Percentiles rank a stretch among this genome's conserved stretches.
Evolutionary conservation across 2,797 vertebrate species (phyloP).

Genomic region (Hydrocynus forskahlii): DNA sequence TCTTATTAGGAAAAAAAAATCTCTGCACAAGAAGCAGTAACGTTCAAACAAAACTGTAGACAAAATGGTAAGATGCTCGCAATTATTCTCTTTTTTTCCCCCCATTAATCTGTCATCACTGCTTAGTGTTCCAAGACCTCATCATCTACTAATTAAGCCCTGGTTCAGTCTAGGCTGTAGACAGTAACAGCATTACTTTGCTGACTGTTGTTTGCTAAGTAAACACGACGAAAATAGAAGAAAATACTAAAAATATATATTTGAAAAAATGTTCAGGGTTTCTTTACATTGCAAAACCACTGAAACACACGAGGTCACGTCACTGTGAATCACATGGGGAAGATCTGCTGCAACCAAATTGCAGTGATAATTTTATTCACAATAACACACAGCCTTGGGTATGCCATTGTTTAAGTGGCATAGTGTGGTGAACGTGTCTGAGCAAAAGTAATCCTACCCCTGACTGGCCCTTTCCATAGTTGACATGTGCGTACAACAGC

Average conservation of each 20-base stretch:
- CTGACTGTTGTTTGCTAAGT: not conserved
- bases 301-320: not conserved
- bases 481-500: constrained; percentile 93
- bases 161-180: too few species aligned
- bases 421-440: not conserved
- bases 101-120: too few species aligned
- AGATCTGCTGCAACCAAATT: not conserved
- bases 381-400: not conserved
- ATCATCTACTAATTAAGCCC: too few species aligned
- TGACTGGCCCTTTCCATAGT: constrained; percentile 88
- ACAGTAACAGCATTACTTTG: not conserved
- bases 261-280: not conserved
- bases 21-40: too few species aligned
- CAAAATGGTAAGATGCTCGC: too few species aligned
- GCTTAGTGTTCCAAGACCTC: too few species aligned
- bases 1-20: too few species aligned
- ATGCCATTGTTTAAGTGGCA: not conserved
- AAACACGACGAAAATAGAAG: too few species aligned
- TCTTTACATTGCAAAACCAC: not conserved
- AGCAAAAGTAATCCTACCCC: constrained; percentile 73
- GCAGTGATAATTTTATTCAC: not conserved
- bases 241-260: too few species aligned
- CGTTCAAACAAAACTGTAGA: too few species aligned
- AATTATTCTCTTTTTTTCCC: too few species aligned
- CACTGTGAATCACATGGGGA: not conserved